These are phyloP conservation scores for Xanthorhoe spadicearia DNA, from an alignment of 2,888 invertebrate species.

Conservation along the genomic window DNA sequence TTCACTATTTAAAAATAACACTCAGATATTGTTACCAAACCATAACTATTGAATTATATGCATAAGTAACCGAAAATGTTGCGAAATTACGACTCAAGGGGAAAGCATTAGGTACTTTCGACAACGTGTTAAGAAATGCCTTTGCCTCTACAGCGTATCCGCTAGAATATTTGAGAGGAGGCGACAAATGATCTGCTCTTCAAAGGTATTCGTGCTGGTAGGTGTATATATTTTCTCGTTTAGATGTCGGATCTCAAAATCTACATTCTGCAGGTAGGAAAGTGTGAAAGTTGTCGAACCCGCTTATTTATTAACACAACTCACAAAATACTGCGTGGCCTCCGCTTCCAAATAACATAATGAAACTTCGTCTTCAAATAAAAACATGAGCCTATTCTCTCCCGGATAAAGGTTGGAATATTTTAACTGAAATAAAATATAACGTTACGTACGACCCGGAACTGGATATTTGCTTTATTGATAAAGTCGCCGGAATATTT, in stretches of 20 bases:
- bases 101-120: background rate
- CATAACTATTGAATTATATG: background rate
- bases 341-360: conserved; percentile 4
- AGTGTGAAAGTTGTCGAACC: conserved; percentile 36
- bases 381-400: conserved; percentile 8
- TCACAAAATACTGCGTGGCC: conserved; percentile 12
- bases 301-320: conserved; percentile 37
- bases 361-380: background rate
- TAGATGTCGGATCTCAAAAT: conserved; percentile 35
- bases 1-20: conserved; percentile 10
- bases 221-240: conserved; percentile 4
- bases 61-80: background rate
- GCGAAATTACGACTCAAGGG: background rate
- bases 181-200: conserved; percentile 1
- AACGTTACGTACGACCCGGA: background rate
- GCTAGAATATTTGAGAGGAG: background rate
- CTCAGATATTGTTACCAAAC: background rate
- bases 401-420: conserved; percentile 2
- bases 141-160: background rate
- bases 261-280: conserved; percentile 22
- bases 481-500: background rate
- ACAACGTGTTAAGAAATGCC: background rate
- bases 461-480: background rate
- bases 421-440: conserved; percentile 3
- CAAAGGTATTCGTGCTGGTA: conserved; percentile 1